Conservation (phyloP, 2,113 vertebrate genomes). For the Leptosomus discolor region DNA sequence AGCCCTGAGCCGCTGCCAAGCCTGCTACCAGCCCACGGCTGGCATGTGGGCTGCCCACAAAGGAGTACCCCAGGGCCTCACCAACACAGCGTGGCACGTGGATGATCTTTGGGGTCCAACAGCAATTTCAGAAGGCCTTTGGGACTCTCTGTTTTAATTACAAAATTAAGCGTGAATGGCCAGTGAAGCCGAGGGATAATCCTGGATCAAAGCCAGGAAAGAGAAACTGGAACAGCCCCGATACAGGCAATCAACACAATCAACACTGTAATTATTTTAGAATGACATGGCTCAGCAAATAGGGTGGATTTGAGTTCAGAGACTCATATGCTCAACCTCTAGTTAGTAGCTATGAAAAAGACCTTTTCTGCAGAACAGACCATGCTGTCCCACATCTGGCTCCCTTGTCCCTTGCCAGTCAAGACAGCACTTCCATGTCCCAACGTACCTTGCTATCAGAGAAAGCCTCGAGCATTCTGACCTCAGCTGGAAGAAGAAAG, state of each 20-base stretch:
- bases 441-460: not conserved
- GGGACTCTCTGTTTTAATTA: not conserved
- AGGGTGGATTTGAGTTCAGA: not conserved
- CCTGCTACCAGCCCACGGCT: not conserved
- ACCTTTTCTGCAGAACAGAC: not conserved
- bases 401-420: not conserved
- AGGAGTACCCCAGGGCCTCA: not conserved
- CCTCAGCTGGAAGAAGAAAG: not conserved
- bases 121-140: not conserved
- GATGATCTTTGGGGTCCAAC: not conserved
- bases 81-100: accelerated
- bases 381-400: not conserved
- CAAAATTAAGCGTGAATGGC: not conserved
- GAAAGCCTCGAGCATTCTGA: not conserved
- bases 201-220: not conserved
- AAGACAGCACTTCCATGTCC: not conserved
- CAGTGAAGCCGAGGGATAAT: not conserved
- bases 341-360: not conserved
- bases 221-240: not conserved
- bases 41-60: not conserved
- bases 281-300: not conserved
- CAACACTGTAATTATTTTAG: conserved; percentile 20
- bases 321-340: not conserved
- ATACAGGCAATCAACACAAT: not conserved
- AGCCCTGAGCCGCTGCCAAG: accelerated